Conservation (phyloP, 2,113 vertebrate species). For the Hemiprocne comata region DNA sequence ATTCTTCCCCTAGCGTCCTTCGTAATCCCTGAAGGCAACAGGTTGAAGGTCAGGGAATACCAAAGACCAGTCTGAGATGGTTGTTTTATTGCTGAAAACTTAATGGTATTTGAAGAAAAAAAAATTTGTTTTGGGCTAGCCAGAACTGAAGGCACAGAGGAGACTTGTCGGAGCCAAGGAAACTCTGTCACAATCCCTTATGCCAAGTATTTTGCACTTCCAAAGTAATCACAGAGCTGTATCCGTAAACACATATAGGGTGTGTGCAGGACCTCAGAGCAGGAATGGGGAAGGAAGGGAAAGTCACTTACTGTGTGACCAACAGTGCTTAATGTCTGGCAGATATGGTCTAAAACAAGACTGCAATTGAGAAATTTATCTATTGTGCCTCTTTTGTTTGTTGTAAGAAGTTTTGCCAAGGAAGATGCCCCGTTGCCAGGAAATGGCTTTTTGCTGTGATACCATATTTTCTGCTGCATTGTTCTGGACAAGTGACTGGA, state of each 20-base stretch:
- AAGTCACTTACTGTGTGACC: background rate
- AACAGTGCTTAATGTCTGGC: background rate
- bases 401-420: conserved; percentile 33
- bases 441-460: background rate
- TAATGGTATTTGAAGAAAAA: background rate
- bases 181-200: background rate
- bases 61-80: background rate
- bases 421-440: conserved; percentile 44
- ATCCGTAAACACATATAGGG: background rate
- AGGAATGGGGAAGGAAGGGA: conserved; percentile 22
- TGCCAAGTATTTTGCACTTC: background rate
- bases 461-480: background rate
- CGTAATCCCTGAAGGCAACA: background rate
- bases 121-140: background rate
- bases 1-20: background rate
- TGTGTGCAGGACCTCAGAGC: background rate
- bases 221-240: conserved; percentile 37
- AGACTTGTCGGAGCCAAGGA: background rate
- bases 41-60: background rate
- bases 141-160: background rate
- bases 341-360: background rate
- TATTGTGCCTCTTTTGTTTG: conserved; percentile 3
- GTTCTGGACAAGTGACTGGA: background rate
- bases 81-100: background rate
- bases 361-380: conserved; percentile 19